phyloP scores from a whole-genome alignment of 2,797 vertebrate species.

The Propithecus perrieri region DNA sequence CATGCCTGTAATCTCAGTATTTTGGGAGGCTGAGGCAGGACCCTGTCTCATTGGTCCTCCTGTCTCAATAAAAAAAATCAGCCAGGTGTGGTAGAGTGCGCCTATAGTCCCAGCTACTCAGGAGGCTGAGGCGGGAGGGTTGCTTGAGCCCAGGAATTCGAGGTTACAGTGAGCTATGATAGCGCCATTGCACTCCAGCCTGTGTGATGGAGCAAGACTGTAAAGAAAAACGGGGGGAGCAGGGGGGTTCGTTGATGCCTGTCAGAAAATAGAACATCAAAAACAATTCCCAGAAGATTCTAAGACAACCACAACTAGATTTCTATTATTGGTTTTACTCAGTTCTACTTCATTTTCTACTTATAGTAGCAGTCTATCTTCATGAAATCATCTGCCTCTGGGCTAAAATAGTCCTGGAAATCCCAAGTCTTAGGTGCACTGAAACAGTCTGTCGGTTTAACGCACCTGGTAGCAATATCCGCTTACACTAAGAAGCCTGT shows the following conservation, averaged over 20 bases:
- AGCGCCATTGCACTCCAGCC: not conserved
- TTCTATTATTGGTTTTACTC: not conserved
- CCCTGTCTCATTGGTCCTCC: no score
- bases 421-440: not conserved
- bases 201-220: not conserved
- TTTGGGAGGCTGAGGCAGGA: not conserved
- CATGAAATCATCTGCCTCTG: not conserved
- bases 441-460: not conserved
- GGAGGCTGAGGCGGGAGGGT: not conserved
- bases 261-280: not conserved
- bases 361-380: not conserved
- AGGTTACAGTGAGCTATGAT: not conserved
- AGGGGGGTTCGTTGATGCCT: not conserved
- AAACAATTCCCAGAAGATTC: not conserved
- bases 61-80: not conserved
- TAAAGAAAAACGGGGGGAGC: not conserved
- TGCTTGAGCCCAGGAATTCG: not conserved
- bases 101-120: not conserved
- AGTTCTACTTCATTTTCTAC: not conserved
- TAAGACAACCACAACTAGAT: not conserved
- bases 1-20: not conserved
- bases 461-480: not conserved
- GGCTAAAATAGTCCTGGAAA: constrained; percentile 8
- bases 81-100: not conserved
- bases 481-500: not conserved